phyloP scores from a whole-genome alignment of 1,140 invertebrate species.

The Zaprionus camerounensis region DNA sequence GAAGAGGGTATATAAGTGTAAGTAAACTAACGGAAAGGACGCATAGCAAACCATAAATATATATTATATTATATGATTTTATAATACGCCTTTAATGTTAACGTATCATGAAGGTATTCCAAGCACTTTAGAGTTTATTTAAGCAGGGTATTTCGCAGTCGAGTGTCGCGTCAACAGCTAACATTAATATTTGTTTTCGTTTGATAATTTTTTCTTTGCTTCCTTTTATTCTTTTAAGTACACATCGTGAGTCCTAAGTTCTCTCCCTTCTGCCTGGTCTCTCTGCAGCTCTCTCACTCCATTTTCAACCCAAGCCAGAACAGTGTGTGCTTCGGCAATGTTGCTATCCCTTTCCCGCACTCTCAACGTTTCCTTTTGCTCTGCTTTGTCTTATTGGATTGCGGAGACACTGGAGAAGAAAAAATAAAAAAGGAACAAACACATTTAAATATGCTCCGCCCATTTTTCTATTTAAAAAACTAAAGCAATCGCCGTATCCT shows the following conservation, averaged over 20 bases:
- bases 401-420: conserved; percentile 47
- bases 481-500: conserved; percentile 64
- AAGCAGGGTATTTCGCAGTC: not conserved
- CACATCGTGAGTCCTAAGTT: conserved; percentile 48
- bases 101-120: not conserved
- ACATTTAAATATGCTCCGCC: conserved; percentile 82
- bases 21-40: too few species aligned
- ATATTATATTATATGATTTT: too few species aligned
- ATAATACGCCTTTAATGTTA: not conserved
- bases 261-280: not conserved
- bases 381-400: conserved; percentile 73
- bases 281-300: not conserved
- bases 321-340: conserved; percentile 7
- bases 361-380: conserved; percentile 49
- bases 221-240: conserved; percentile 81
- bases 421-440: conserved; percentile 30
- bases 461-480: conserved; percentile 82
- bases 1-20: not conserved
- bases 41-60: too few species aligned
- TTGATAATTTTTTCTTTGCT: conserved; percentile 82
- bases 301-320: not conserved
- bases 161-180: not conserved
- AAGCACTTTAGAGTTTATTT: too few species aligned
- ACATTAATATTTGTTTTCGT: conserved; percentile 83
- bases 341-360: conserved; percentile 42